phyloP scores from a whole-genome alignment of 2,888 invertebrate species.

The Lycia hirtaria region DNA sequence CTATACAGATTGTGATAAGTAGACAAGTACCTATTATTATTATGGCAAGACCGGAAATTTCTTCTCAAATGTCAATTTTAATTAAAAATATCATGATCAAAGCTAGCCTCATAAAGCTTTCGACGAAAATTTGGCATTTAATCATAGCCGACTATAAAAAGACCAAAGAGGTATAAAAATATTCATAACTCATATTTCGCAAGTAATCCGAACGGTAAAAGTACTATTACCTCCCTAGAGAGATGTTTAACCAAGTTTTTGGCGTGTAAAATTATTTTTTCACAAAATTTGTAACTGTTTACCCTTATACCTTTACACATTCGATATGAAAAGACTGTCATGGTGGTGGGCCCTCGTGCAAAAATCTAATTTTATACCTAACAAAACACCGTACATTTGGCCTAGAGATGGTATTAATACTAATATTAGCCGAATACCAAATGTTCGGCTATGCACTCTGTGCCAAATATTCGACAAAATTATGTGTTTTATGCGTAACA shows the following conservation, averaged over 20 bases:
- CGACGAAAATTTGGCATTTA: constrained; percentile 11
- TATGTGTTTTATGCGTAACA: too few species aligned
- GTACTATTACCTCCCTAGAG: not conserved
- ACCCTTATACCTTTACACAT: not conserved
- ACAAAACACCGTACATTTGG: constrained; percentile 1
- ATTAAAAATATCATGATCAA: constrained; percentile 12
- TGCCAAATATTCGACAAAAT: too few species aligned
- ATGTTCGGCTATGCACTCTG: too few species aligned
- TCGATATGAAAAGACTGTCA: not conserved
- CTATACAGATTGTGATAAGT: too few species aligned
- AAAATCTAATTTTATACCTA: constrained; percentile 3
- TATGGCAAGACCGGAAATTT: not conserved
- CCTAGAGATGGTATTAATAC: too few species aligned
- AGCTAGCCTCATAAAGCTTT: not conserved
- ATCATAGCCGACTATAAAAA: constrained; percentile 19
- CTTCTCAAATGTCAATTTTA: constrained; percentile 2
- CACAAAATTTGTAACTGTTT: not conserved
- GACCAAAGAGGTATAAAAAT: not conserved
- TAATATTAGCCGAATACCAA: too few species aligned
- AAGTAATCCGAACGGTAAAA: not conserved
- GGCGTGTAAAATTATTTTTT: not conserved
- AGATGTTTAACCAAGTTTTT: not conserved
- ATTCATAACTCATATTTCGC: not conserved
- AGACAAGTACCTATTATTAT: too few species aligned
- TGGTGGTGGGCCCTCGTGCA: not conserved